These are phyloP conservation scores for Lapara coniferarum DNA, from an alignment of 2,888 invertebrate species.

Conservation along the genomic window DNA sequence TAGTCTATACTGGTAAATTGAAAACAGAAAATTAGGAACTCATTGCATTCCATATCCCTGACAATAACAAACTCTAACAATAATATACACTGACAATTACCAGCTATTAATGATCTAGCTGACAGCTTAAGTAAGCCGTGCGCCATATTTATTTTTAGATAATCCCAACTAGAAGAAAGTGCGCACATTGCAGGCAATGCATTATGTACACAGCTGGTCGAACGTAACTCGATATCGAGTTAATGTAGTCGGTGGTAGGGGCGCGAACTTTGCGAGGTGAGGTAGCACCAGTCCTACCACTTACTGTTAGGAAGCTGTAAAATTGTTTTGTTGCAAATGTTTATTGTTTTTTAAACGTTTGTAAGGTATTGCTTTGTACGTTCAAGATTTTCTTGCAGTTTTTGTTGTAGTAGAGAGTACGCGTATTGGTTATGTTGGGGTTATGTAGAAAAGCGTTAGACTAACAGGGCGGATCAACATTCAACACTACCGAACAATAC, in stretches of 20 bases:
- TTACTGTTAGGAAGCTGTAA: slow-evolving; percentile 3
- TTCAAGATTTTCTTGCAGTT: background rate
- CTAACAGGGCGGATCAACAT: too few species aligned
- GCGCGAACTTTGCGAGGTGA: background rate
- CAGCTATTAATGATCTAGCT: slow-evolving; percentile 8
- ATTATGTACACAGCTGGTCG: slow-evolving; percentile 13
- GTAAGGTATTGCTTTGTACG: background rate
- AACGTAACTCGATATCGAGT: slow-evolving; percentile 13
- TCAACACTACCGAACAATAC: too few species aligned
- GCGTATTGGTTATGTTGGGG: background rate
- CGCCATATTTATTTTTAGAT: slow-evolving; percentile 1
- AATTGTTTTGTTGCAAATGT: slow-evolving; percentile 2
- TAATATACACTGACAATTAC: background rate
- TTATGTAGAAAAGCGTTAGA: background rate
- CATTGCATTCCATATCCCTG: too few species aligned
- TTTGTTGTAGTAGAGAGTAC: background rate
- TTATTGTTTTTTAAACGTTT: slow-evolving; percentile 18
- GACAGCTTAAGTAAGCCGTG: slow-evolving; percentile 7
- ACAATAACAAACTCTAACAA: background rate
- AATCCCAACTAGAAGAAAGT: background rate
- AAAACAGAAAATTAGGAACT: too few species aligned
- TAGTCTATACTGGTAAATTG: too few species aligned
- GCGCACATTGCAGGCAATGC: background rate
- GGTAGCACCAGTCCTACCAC: background rate
- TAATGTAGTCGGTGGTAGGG: slow-evolving; percentile 8